Conservation (phyloP, 2,113 vertebrate genomes). For the Phyllopteryx taeniolatus region DNA sequence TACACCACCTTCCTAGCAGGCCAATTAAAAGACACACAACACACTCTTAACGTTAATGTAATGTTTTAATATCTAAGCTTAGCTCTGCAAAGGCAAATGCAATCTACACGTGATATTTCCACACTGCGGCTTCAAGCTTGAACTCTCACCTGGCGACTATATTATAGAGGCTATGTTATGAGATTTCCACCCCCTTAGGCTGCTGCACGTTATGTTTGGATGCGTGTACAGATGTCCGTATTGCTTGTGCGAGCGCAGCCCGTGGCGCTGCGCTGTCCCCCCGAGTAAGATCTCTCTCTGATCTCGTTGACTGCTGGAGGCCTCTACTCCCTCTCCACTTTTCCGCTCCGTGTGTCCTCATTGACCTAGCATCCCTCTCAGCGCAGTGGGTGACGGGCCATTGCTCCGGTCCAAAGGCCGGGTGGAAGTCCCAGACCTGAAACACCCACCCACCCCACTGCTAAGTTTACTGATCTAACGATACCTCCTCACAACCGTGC, state of each 20-base stretch:
- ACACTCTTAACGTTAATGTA: conserved; percentile 3
- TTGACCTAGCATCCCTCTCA: conserved; percentile 14
- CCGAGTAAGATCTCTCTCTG: conserved; percentile 42
- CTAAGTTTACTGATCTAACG: conserved; percentile 21
- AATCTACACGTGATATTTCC: conserved; percentile 36
- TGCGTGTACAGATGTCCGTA: not conserved
- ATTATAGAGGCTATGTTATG: conserved; percentile 43
- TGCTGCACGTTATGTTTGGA: conserved; percentile 12
- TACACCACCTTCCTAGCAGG: not conserved
- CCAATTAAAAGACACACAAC: not conserved
- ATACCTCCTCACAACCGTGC: conserved; percentile 24
- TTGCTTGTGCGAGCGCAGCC: conserved; percentile 39
- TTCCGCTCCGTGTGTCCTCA: conserved; percentile 21
- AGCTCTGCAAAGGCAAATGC: conserved; percentile 7
- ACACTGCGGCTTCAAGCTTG: conserved; percentile 32
- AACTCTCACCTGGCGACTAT: conserved; percentile 42
- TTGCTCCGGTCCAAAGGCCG: conserved; percentile 18
- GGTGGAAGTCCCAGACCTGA: conserved; percentile 12
- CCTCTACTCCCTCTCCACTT: conserved; percentile 29
- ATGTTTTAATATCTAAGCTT: conserved; percentile 9
- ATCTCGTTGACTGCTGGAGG: conserved; percentile 53
- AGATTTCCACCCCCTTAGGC: conserved; percentile 13
- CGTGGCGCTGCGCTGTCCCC: conserved; percentile 38
- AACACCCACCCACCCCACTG: conserved; percentile 29
- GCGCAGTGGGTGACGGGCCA: conserved; percentile 8